These are phyloP conservation scores for Manis pentadactyla DNA, from an alignment of 2,797 vertebrate species.

Conservation along the genomic window DNA sequence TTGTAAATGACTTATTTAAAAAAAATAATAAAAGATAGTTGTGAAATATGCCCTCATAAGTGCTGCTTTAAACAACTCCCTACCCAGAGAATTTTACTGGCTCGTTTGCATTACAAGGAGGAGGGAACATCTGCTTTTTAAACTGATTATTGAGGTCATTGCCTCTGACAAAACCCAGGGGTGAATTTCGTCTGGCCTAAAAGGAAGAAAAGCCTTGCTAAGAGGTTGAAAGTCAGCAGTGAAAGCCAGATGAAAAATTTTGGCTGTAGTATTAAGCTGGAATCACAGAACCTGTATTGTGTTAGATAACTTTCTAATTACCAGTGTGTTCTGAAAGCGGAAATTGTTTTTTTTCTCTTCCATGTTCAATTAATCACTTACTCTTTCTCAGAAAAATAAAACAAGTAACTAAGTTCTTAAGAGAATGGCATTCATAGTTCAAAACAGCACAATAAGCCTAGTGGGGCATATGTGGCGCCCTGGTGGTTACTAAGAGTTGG, in stretches of 20 bases:
- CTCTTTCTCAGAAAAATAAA: slow-evolving; percentile 20
- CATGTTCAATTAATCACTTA: neutral
- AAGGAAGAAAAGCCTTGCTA: slow-evolving; percentile 28
- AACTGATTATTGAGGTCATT: neutral
- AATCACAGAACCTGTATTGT: neutral
- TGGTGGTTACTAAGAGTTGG: neutral
- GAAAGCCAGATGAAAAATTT: slow-evolving; percentile 55
- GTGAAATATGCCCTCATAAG: neutral
- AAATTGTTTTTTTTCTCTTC: neutral
- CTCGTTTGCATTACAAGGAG: neutral
- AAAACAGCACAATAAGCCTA: neutral
- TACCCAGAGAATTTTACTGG: neutral
- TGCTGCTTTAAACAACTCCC: neutral
- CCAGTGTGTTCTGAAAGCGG: neutral
- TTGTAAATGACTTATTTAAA: neutral
- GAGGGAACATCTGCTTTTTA: neutral
- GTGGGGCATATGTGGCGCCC: neutral
- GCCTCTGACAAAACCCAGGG: slow-evolving; percentile 56
- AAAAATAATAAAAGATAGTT: neutral
- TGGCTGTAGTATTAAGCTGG: neutral
- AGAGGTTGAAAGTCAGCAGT: slow-evolving; percentile 42
- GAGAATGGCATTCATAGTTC: neutral
- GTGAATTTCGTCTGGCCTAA: neutral
- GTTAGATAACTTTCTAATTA: slow-evolving; percentile 6
- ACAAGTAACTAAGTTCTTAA: neutral